Evolutionary conservation across 2,888 invertebrate species (phyloP), one percentile per base, ranked within the genome.

Genomic region (Noctua janthe): DNA sequence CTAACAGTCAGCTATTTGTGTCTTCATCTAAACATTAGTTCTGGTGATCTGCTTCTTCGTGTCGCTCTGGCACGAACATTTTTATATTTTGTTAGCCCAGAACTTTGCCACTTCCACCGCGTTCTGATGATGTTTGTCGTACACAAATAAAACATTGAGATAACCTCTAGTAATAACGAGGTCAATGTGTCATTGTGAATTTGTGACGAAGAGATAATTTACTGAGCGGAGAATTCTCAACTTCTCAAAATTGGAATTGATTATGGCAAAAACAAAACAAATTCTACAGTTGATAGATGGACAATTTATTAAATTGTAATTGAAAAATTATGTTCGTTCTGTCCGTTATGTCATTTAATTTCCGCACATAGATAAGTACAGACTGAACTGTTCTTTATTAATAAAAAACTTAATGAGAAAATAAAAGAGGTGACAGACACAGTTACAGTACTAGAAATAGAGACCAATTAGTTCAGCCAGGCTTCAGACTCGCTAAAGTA

Each of bases 131-230:
- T 59, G n/a, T 29, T 11, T 59, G 59, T n/a, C 13, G 59, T 29
- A 59, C n/a, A 59, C n/a, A 29, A 59, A 59, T 29, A 59, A 59
- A 59, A 59, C 6, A 59, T 59, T 29, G 13, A 59, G 35, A 51
- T 74, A 74, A n/a, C n/a, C 39, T 39, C 39, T 39, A 74, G 13
- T 66, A 8, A 70, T 77, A 43, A 74, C 39, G 39, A 39, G 39
- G 39, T 39, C 39, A 39, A 39, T 39, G 39, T 39, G 39, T 39
- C 39, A 39, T 39, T 39, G 39, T 39, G 39, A 39, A 39, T 39
- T 39, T 39, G 39, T 39, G 39, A 39, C 39, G 39, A 39, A 39
- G 39, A 39, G 39, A 39, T 39, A 39, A 39, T 39, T 39, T 39
- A 39, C 39, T 39, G 39, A 51, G 20, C 51, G 17, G 17, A 51